Evolutionary conservation across 30 jellyfish, hydroid and myxozoan species (phyloP).

Genomic region (Aurelia aurita complex sp. Pacific): DNA sequence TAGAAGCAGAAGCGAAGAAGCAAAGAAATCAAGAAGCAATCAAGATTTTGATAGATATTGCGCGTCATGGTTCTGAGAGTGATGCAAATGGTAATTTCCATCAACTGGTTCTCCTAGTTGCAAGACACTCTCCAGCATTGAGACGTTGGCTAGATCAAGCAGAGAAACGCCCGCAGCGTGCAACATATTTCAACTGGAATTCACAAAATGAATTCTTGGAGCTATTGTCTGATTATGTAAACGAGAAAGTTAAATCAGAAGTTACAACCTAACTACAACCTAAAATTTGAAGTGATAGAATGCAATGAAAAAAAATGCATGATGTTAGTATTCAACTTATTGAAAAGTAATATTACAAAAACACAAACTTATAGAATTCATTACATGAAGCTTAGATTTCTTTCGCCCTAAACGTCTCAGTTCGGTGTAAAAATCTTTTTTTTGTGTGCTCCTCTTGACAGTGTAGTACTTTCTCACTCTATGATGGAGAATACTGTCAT

Average conservation of each 20-base stretch:
- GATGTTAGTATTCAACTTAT: no score
- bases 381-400: no score
- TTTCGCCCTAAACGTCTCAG: no score
- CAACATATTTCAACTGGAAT: constrained; percentile 72
- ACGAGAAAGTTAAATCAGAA: constrained; percentile 43
- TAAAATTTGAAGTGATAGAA: no score
- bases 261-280: constrained; percentile 7
- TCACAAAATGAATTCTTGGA: constrained; percentile 59
- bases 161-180: constrained; percentile 69
- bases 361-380: no score
- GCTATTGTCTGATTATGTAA: constrained; percentile 49
- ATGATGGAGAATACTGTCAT: no score
- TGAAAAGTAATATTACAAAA: no score
- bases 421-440: no score
- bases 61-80: constrained; percentile 65
- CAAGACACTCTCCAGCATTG: constrained; percentile 54
- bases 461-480: no score
- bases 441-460: no score
- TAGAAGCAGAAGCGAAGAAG: constrained; percentile 69
- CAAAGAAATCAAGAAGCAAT: constrained; percentile 65
- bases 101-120: constrained; percentile 63
- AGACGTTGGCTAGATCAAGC: constrained; percentile 63
- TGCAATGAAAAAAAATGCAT: no score
- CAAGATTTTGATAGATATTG: constrained; percentile 59
- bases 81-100: constrained; percentile 68